Evolutionary conservation across 2,113 vertebrate genomes (phyloP).

Genomic region (Colaptes auratus): DNA sequence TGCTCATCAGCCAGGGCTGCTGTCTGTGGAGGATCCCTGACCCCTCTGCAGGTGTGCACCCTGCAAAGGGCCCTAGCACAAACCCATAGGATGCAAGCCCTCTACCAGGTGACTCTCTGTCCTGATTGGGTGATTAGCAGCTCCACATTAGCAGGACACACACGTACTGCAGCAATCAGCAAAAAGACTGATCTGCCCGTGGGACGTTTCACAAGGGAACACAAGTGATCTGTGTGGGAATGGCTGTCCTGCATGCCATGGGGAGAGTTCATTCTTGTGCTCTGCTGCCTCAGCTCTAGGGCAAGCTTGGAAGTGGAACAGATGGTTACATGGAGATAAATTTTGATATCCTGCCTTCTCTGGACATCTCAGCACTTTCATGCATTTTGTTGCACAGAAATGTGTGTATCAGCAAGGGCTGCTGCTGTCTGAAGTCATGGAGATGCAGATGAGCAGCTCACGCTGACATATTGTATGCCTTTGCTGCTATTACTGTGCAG

Average conservation of each 20-base stretch:
- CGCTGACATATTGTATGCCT: not conserved
- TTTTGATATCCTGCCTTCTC: not conserved
- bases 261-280: not conserved
- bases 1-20: not conserved
- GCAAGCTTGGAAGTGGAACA: not conserved
- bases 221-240: not conserved
- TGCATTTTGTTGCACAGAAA: not conserved
- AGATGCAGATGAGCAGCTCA: not conserved
- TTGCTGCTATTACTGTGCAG: not conserved
- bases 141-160: not conserved
- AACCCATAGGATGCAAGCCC: not conserved
- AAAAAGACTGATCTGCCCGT: not conserved
- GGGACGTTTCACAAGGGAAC: not conserved
- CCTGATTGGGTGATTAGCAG: not conserved
- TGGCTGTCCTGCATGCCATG: fast-evolving
- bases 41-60: not conserved
- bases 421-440: not conserved
- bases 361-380: not conserved
- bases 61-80: not conserved
- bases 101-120: not conserved
- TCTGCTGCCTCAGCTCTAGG: not conserved
- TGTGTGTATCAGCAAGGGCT: not conserved
- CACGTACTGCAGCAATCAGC: fast-evolving
- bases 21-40: not conserved
- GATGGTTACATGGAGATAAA: not conserved